Conservation (phyloP, 64 coral and sea anemone species). For the Montipora efflorescens region DNA sequence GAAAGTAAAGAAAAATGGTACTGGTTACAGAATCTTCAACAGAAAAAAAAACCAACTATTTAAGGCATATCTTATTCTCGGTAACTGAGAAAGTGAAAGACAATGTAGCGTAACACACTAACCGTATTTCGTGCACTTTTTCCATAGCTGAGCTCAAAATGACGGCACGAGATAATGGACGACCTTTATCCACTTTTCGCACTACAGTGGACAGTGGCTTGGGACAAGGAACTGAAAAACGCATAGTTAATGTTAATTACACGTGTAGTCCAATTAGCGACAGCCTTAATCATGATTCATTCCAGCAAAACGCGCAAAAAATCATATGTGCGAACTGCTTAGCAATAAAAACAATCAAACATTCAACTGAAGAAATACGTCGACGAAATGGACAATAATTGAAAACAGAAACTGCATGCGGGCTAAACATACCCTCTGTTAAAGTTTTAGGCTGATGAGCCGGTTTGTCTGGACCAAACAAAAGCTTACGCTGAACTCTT, state of each 20-base stretch:
- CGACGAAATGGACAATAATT: not conserved
- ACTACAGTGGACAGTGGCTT: constrained; percentile 95
- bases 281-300: not conserved
- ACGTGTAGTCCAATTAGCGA: not conserved
- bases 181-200: constrained; percentile 63
- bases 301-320: too few relatives aligned
- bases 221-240: constrained; percentile 82
- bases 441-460: constrained; percentile 34
- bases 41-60: not conserved
- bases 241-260: not conserved
- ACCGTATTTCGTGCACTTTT: constrained; percentile 91
- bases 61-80: not conserved
- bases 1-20: not conserved
- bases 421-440: constrained; percentile 47
- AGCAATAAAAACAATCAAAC: not conserved
- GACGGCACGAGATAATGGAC: constrained; percentile 82
- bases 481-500: constrained; percentile 80
- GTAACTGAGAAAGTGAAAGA: not conserved
- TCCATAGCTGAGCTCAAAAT: constrained; percentile 92
- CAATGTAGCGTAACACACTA: not conserved
- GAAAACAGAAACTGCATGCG: not conserved
- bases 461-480: constrained; percentile 74
- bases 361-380: not conserved
- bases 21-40: not conserved
- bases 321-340: not conserved